Evolutionary conservation across 1,140 invertebrate genomes (phyloP).

Genomic region (Heliconius melpomene): DNA sequence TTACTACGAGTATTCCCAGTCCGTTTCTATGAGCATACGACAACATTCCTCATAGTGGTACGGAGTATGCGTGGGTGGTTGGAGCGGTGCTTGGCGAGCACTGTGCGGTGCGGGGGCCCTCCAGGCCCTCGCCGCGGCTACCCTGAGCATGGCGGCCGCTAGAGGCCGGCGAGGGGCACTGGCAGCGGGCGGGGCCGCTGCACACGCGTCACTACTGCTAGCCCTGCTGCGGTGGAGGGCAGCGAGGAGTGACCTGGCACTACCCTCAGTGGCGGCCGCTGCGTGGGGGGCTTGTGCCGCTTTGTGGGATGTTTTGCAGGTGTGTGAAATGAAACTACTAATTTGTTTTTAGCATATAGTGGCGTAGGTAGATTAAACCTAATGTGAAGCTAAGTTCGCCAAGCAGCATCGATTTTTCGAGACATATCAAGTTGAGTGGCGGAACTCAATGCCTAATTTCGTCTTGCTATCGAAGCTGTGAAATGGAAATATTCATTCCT

Average conservation of each 20-base stretch:
- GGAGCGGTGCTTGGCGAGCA: slow-evolving; percentile 84
- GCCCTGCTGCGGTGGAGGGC: slow-evolving; percentile 84
- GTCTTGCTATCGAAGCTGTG: too few species aligned
- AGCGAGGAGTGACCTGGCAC: slow-evolving; percentile 82
- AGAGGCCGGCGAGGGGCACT: slow-evolving; percentile 84
- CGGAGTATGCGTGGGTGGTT: slow-evolving; percentile 83
- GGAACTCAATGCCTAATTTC: background rate
- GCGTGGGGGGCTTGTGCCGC: slow-evolving; percentile 89
- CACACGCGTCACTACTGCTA: slow-evolving; percentile 85
- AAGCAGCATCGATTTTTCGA: background rate
- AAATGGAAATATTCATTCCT: background rate
- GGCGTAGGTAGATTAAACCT: too few species aligned
- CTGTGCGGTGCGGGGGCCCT: slow-evolving; percentile 84
- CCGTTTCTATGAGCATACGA: background rate
- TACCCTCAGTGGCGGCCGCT: slow-evolving; percentile 87
- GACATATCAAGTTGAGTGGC: background rate
- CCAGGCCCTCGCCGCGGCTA: slow-evolving; percentile 85
- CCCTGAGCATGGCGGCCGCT: slow-evolving; percentile 85
- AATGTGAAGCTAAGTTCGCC: too few species aligned
- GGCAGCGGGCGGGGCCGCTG: slow-evolving; percentile 85
- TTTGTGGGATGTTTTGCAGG: slow-evolving; percentile 86
- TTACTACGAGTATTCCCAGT: too few species aligned
- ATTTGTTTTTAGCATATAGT: too few species aligned
- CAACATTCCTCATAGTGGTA: slow-evolving; percentile 64
- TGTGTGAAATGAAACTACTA: slow-evolving; percentile 22